These are phyloP conservation scores for Protonibea diacanthus DNA, from an alignment of 2,797 vertebrate genomes.

Conservation along the genomic window DNA sequence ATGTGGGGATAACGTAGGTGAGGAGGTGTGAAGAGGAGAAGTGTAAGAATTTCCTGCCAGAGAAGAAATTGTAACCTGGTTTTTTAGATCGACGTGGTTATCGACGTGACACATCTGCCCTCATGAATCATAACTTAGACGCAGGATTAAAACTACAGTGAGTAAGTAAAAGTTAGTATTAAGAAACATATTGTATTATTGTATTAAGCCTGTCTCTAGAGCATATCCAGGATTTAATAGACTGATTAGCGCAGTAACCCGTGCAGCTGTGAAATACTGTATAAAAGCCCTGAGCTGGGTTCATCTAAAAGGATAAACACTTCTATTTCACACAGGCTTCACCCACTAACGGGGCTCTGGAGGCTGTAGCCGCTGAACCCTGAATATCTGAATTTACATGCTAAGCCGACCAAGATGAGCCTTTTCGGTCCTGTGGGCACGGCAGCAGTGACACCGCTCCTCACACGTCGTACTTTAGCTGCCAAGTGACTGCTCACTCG, in stretches of 20 bases:
- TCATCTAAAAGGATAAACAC: conserved; percentile 43
- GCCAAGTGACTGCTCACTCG: neutral
- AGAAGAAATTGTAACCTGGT: neutral
- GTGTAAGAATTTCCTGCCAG: conserved; percentile 6
- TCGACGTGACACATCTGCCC: no score
- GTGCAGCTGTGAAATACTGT: neutral
- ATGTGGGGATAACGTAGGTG: conserved; percentile 29
- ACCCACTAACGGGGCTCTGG: conserved; percentile 41
- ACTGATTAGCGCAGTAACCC: conserved; percentile 14
- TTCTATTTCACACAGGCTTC: conserved; percentile 51
- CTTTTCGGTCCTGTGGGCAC: conserved; percentile 19
- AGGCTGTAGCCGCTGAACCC: conserved; percentile 48
- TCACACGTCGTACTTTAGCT: neutral
- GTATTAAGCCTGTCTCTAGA: neutral
- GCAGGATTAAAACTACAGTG: neutral
- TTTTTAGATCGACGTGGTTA: neutral
- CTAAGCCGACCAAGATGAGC: conserved; percentile 46
- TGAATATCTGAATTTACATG: conserved; percentile 54
- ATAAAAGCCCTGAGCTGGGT: neutral
- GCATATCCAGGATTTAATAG: conserved; percentile 18
- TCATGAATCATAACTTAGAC: neutral
- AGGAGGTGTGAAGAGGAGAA: conserved; percentile 37
- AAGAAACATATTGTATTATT: conserved; percentile 2
- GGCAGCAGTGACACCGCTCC: conserved; percentile 9
- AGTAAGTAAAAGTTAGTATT: neutral